These are phyloP conservation scores for Mycetomoellerius zeteki DNA, from an alignment of 1,140 invertebrate species.

Conservation along the genomic window DNA sequence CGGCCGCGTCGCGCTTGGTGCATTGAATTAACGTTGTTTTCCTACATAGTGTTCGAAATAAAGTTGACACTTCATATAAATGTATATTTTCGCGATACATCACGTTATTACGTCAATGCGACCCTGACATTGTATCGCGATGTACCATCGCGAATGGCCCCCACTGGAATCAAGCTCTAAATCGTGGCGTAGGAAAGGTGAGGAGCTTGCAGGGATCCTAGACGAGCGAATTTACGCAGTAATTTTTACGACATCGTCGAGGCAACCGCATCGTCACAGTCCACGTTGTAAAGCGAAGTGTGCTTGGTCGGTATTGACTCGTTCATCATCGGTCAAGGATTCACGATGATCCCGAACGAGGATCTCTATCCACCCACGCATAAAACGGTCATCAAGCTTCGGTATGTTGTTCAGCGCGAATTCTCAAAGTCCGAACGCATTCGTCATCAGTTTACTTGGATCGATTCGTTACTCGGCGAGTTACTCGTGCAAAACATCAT, in stretches of 20 bases:
- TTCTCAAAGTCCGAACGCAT: not conserved
- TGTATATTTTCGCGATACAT: not conserved
- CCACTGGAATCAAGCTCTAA: constrained; percentile 57
- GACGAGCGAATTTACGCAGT: constrained; percentile 81
- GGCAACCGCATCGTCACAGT: constrained; percentile 46
- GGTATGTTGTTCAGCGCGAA: constrained; percentile 72
- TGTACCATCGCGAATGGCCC: constrained; percentile 19
- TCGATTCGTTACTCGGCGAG: not conserved
- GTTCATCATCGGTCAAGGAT: not conserved
- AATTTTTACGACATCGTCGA: constrained; percentile 79
- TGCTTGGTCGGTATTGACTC: not conserved
- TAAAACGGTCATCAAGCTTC: constrained; percentile 80
- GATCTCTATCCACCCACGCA: constrained; percentile 81
- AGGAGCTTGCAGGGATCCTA: constrained; percentile 65
- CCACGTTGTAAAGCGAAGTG: constrained; percentile 1
- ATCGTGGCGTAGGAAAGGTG: constrained; percentile 66
- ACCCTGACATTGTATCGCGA: constrained; percentile 68
- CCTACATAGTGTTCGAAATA: not conserved
- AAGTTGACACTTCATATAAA: no score
- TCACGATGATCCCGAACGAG: constrained; percentile 77
- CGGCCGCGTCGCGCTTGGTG: not conserved
- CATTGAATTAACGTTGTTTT: not conserved
- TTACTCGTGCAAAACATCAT: not conserved
- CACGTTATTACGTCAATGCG: constrained; percentile 54
- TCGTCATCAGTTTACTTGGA: not conserved